Evolutionary conservation across 2,888 invertebrate species (phyloP), one percentile per base, ranked within the genome.

Genomic region (Dasypogon diadema): DNA sequence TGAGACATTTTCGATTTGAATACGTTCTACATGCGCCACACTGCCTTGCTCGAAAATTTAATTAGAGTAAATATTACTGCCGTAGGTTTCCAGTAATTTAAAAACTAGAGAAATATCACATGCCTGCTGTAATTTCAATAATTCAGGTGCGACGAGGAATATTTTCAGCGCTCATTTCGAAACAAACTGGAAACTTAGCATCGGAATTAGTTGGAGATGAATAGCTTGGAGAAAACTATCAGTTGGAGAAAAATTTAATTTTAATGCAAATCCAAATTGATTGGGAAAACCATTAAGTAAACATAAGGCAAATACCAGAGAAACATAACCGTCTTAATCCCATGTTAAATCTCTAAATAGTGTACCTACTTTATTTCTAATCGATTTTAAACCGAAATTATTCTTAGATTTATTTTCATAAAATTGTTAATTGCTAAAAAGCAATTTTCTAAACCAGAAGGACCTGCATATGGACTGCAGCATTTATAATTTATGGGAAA

Each of bases 161-260:
- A 14, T 58, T 26, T 60, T 37, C 42, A 58, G 34, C 37, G 16
- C 26, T 60, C 37, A 26, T 60, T 37, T 60, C 37, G 37, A 60
- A 60, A 60, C 21, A 60, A 60, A 60, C 60, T 60, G 60, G 60
- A 60, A 60, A 37, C 21, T 60, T 18, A 60, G 60, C 60, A 60
- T 60, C 14, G 58, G 26, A 58, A 58, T 58, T 58, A 58, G 30
- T 30, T 30, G 30, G 26, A 26, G 30, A 26, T 30, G 58, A 30
- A 10, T 8, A 16, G 8, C 60, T n/a, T 12, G 22, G 18, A 60
- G 37, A 60, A 18, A 60, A 58, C 30, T 16, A 22, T 60, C 18
- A 26, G 16, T 24, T n/a, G 18, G 34, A 8, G 10, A 16, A 58
- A 30, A 30, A 30, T 58, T 58, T 16, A 26, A 58, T 58, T 58